Evolutionary conservation across 2,113 vertebrate genomes (phyloP).

Genomic region (Oreochromis aureus): DNA sequence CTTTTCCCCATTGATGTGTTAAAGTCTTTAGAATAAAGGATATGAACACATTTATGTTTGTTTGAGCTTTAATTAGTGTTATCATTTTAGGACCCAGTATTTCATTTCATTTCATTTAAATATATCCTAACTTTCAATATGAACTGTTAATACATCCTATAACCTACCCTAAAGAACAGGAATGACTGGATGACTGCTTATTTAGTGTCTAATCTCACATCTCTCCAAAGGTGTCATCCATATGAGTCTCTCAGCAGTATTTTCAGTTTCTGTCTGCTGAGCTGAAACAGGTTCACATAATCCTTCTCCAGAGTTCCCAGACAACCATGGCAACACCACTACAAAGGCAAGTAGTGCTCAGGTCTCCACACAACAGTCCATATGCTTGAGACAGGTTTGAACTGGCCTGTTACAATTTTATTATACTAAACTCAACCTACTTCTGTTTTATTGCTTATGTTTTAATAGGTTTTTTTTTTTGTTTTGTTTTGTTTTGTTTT

Average conservation of each 20-base stretch:
- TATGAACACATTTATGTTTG: too few relatives aligned
- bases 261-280: neutral
- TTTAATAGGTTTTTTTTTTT: too few relatives aligned
- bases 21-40: too few relatives aligned
- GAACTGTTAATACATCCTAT: neutral
- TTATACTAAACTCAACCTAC: too few relatives aligned
- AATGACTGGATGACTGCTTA: neutral
- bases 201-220: neutral
- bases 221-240: rapidly evolving
- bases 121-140: neutral
- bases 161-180: neutral
- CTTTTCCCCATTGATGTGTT: too few relatives aligned
- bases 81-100: neutral
- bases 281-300: neutral
- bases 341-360: neutral
- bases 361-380: neutral
- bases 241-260: neutral
- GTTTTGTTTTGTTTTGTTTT: neutral
- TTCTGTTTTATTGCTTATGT: too few relatives aligned
- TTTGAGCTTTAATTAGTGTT: neutral
- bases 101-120: neutral
- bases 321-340: neutral
- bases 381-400: neutral
- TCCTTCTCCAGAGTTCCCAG: neutral
- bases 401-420: neutral